Percentiles rank a stretch among this genome's conserved stretches.
Conservation (phyloP, 2,888 invertebrate species). For the Nephrocerus scutellatus region DNA sequence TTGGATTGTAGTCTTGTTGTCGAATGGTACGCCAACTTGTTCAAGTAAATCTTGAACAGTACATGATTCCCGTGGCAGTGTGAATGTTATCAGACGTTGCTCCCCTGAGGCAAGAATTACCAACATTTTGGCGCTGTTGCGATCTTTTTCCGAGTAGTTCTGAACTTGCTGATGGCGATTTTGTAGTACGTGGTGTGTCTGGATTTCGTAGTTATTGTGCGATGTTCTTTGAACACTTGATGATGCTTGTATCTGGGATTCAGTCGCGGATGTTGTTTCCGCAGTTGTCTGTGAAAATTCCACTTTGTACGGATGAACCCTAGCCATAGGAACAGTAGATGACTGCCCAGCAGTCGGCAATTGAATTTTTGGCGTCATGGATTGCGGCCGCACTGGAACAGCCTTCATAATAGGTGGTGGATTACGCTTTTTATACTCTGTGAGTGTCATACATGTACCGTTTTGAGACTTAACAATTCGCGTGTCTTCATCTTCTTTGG, state of each 20-base stretch:
- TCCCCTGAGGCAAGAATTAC: slow-evolving; percentile 70
- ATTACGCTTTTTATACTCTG: slow-evolving; percentile 41
- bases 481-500: slow-evolving; percentile 35
- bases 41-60: slow-evolving; percentile 75
- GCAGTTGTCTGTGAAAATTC: slow-evolving; percentile 24
- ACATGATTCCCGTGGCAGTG: slow-evolving; percentile 73
- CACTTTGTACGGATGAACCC: slow-evolving; percentile 3
- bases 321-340: slow-evolving; percentile 5
- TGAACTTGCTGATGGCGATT: slow-evolving; percentile 36
- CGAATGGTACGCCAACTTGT: slow-evolving; percentile 65
- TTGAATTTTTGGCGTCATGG: slow-evolving; percentile 22
- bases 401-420: slow-evolving; percentile 13
- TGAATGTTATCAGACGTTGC: slow-evolving; percentile 75
- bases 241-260: slow-evolving; percentile 26
- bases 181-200: slow-evolving; percentile 47
- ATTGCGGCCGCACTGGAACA: slow-evolving; percentile 15
- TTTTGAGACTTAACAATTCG: slow-evolving; percentile 35
- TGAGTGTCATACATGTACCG: slow-evolving; percentile 38
- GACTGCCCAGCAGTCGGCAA: slow-evolving; percentile 23
- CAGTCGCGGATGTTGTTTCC: slow-evolving; percentile 39
- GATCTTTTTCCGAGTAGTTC: slow-evolving; percentile 39
- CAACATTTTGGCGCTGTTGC: slow-evolving; percentile 68
- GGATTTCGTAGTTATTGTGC: slow-evolving; percentile 45
- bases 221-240: slow-evolving; percentile 43
- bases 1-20: slow-evolving; percentile 64